phyloP scores from a whole-genome alignment of 2,797 vertebrate species.

The Leuciscus waleckii region DNA sequence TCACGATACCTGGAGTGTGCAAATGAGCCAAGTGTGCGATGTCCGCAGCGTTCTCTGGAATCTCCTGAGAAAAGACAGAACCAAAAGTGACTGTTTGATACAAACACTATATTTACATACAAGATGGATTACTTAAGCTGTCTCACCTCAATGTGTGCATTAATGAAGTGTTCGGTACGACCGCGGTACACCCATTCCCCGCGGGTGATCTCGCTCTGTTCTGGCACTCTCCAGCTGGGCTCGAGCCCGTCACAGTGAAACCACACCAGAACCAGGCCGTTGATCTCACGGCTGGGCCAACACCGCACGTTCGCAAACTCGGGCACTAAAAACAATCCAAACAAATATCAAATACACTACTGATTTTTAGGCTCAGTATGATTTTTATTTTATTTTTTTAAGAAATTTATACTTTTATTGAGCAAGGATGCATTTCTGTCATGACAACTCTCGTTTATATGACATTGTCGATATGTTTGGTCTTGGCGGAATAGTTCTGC shows the following conservation, averaged over 20 bases:
- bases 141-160: slow-evolving; percentile 79
- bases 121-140: not conserved
- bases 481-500: not conserved
- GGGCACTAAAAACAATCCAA: slow-evolving; percentile 72
- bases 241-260: slow-evolving; percentile 77
- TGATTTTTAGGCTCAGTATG: too few relatives aligned
- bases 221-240: slow-evolving; percentile 77
- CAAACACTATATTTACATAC: not conserved
- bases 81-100: not conserved
- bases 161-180: slow-evolving; percentile 80
- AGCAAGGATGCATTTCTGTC: not conserved
- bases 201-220: slow-evolving; percentile 73
- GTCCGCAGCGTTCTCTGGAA: slow-evolving; percentile 86
- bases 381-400: accelerated
- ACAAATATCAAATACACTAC: not conserved
- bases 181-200: slow-evolving; percentile 79
- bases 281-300: slow-evolving; percentile 81
- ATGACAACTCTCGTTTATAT: not conserved
- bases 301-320: slow-evolving; percentile 75
- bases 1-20: slow-evolving; percentile 79
- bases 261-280: slow-evolving; percentile 80
- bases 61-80: slow-evolving; percentile 74
- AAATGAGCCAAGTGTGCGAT: slow-evolving; percentile 80
- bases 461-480: not conserved
- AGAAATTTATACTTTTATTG: not conserved